phyloP scores from a whole-genome alignment of 1,140 invertebrate species.

The Andricus grossulariae region DNA sequence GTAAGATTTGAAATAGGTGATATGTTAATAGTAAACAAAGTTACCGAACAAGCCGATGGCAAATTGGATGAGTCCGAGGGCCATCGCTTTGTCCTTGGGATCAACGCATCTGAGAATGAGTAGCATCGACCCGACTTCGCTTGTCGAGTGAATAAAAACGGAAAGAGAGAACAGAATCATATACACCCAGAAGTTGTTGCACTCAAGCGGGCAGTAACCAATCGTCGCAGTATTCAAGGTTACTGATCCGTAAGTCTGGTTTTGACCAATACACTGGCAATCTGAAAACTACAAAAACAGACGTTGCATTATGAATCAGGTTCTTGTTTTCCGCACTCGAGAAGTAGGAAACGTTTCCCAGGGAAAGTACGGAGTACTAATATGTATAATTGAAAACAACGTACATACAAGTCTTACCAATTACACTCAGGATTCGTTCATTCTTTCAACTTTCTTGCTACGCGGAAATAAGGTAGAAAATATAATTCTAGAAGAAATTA shows the following conservation, averaged over 20 bases:
- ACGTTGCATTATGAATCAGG: conserved; percentile 29
- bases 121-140: conserved; percentile 93
- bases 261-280: conserved; percentile 83
- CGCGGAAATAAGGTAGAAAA: background rate
- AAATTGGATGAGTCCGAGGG: conserved; percentile 93
- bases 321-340: background rate
- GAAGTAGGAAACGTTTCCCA: conserved; percentile 33
- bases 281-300: conserved; percentile 79
- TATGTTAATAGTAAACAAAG: conserved; percentile 36
- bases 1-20: no score
- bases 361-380: conserved; percentile 28
- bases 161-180: conserved; percentile 90
- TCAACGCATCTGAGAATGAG: conserved; percentile 93
- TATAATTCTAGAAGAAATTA: background rate
- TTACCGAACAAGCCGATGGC: conserved; percentile 93
- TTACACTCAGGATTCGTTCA: background rate
- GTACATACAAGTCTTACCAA: background rate
- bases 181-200: conserved; percentile 88
- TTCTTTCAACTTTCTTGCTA: background rate
- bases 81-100: conserved; percentile 95
- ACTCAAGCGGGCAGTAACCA: conserved; percentile 88
- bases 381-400: conserved; percentile 9
- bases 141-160: conserved; percentile 94
- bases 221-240: conserved; percentile 73
- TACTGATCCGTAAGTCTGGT: conserved; percentile 61